Conservation (phyloP, 2,113 vertebrate genomes). For the Perca fluviatilis region DNA sequence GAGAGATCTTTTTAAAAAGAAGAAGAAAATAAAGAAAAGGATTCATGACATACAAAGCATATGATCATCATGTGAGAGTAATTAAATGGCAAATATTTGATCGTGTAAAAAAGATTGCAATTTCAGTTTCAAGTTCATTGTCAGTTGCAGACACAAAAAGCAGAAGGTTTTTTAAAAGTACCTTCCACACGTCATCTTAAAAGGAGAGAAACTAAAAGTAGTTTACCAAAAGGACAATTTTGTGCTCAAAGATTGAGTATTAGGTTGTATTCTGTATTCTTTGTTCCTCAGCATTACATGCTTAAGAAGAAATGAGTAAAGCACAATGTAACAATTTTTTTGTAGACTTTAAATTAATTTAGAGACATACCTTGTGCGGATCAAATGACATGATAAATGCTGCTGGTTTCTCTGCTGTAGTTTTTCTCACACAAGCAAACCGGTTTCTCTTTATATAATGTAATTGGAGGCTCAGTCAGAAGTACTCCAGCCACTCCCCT, state of each 20-base stretch:
- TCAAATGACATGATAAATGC: neutral
- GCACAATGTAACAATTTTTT: neutral
- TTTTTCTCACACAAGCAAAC: neutral
- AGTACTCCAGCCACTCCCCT: neutral
- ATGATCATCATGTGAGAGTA: neutral
- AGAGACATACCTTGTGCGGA: slow-evolving; percentile 34
- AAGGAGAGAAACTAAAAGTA: neutral
- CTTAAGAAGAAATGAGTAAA: neutral
- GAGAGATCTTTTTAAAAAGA: neutral
- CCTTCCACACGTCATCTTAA: neutral
- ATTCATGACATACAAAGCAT: neutral
- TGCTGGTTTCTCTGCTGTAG: neutral
- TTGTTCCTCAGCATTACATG: neutral
- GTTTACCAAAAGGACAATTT: too few species aligned
- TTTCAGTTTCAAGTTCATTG: too few species aligned
- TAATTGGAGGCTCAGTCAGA: neutral
- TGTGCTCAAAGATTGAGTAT: too few species aligned
- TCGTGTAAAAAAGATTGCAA: neutral
- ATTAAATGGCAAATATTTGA: neutral
- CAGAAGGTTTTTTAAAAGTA: neutral
- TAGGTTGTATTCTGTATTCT: neutral
- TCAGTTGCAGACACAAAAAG: neutral
- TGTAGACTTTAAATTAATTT: too few species aligned
- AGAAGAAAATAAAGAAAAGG: neutral
- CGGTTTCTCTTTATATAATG: neutral